Base-by-base conservation (phyloP, 2,113 vertebrate species). In the Climacteris rufus region DNA sequence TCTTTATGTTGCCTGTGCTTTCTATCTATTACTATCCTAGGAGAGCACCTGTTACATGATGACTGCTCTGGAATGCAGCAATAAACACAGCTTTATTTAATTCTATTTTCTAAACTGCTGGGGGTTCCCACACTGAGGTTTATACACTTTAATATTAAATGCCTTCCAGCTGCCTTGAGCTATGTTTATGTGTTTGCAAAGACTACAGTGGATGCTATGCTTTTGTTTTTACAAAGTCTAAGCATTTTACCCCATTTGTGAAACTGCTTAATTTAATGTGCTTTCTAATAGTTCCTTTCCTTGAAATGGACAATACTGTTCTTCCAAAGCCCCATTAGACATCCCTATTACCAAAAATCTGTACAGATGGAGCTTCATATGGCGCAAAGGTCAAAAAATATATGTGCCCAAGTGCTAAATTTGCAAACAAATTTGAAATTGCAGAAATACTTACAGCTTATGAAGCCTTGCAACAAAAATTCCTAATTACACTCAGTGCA, bases 11-110 rank as follows among this genome's bases (percentile, higher is more conserved):
- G 33, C 13, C 33, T 39, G 13, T 61, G 15, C 37, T 83, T 56
- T 52, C 47, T 71, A 10, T 65, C 42, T 87, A 81, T 70, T 80
- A 78, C 85, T 72, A 25, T 76, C 50, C 56, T 7, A 2, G 10
- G 22, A 95, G 72, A 83, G 78, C 28, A 69, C 61, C 91, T 94
- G 69, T 64, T 89, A 35, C 56, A 54, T 70, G 82, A 44, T 42
- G 84, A 24, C 56, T 53, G 24, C 65, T 82, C 37, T 76, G 42
- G 35, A 40, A 79, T 44, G 39, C 70, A 39, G 31, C 10, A 33
- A 60, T 66, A 76, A 89, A 82, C 54, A 44, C 74, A 88, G 35
- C 45, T 87, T 4, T 16, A 22, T 69, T 64, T 54, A 83, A 59
- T 22, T 20, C 2, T 15, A 2, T 5, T n/a, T 71, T 83, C 50